phyloP scores from a whole-genome alignment of 2,797 vertebrate genomes.

The Euphonia xanthogaster region DNA sequence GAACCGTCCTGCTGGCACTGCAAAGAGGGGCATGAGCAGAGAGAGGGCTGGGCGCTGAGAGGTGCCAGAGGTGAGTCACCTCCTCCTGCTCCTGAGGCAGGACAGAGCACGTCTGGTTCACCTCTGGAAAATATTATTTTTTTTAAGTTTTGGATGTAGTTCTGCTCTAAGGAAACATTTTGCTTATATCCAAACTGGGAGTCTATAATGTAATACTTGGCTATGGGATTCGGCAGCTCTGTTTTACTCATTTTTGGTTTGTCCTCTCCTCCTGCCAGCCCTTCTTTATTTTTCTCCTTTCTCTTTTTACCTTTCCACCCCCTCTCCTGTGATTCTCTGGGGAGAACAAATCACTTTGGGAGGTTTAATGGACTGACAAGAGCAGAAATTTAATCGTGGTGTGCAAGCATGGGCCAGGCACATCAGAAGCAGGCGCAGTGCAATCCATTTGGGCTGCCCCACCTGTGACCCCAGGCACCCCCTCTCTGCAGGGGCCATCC shows the following conservation, averaged over 20 bases:
- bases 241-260: conserved; percentile 50
- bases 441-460: conserved; percentile 62
- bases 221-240: conserved; percentile 51
- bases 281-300: conserved; percentile 26
- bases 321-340: conserved; percentile 10
- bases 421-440: neutral
- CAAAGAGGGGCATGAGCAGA: accelerated
- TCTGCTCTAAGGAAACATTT: conserved; percentile 61
- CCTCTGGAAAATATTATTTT: conserved; percentile 40
- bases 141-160: conserved; percentile 31
- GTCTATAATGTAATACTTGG: conserved; percentile 55
- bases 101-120: neutral
- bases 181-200: conserved; percentile 45
- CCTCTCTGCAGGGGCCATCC: neutral
- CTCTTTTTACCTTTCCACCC: conserved; percentile 49
- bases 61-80: neutral
- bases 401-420: neutral
- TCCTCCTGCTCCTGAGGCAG: neutral
- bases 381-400: conserved; percentile 6
- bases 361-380: conserved; percentile 25
- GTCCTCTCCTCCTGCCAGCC: neutral
- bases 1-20: neutral
- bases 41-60: neutral
- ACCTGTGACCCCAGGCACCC: conserved; percentile 67
- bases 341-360: conserved; percentile 47